Evolutionary conservation across 2,797 vertebrate species (phyloP).

Genomic region (Sebastes trivittatus): DNA sequence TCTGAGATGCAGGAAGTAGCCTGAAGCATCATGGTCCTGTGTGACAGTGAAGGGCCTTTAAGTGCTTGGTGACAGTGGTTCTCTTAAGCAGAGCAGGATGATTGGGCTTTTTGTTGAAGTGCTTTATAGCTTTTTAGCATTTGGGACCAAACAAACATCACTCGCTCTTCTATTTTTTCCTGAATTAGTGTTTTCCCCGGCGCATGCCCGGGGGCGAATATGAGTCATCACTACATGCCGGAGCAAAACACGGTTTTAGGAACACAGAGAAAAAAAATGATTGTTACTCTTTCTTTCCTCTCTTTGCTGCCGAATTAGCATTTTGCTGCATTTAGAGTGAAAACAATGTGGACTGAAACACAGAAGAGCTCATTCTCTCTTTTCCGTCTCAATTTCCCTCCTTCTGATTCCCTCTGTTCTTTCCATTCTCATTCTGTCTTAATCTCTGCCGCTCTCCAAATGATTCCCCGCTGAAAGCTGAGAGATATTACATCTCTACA

Average conservation of each 20-base stretch:
- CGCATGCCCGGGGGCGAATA: not conserved
- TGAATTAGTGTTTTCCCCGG: conserved; percentile 6
- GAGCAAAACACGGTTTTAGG: conserved; percentile 17
- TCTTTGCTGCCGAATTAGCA: conserved; percentile 16
- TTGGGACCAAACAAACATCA: not conserved
- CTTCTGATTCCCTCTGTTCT: not conserved
- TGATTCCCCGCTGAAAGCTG: conserved; percentile 15
- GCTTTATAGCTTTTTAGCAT: conserved; percentile 6
- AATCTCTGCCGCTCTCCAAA: conserved; percentile 10
- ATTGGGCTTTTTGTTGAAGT: conserved; percentile 16
- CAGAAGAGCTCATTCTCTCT: conserved; percentile 10
- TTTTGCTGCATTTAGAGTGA: conserved; percentile 39
- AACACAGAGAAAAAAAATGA: not conserved
- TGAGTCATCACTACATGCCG: conserved; percentile 19
- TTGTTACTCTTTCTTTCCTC: not conserved
- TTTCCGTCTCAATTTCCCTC: not conserved
- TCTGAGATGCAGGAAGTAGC: not conserved
- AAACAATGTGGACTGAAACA: conserved; percentile 8
- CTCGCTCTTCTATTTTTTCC: not conserved
- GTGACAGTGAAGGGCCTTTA: not conserved
- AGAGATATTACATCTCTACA: conserved; percentile 26
- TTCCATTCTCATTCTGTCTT: conserved; percentile 5
- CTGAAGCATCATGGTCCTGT: not conserved
- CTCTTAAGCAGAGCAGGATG: conserved; percentile 3
- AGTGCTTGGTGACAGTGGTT: conserved; percentile 15